Evolutionary conservation across 2,113 vertebrate genomes (phyloP).

Genomic region (Misgurnus mizolepis): DNA sequence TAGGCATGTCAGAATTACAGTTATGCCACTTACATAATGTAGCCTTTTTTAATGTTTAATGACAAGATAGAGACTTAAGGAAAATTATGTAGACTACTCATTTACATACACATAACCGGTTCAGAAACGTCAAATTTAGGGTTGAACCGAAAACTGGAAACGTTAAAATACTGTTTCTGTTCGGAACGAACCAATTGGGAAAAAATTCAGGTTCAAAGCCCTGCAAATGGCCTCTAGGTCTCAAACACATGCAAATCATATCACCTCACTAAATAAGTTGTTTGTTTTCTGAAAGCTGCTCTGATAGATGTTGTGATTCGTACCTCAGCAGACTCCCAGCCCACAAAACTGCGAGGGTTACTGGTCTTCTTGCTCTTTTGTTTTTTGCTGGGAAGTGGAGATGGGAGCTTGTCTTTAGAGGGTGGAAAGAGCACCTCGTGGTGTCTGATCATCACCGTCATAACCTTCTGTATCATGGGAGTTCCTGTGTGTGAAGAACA

Average conservation of each 20-base stretch:
- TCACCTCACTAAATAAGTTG: not conserved
- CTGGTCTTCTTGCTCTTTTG: constrained; percentile 75
- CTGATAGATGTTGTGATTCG: not conserved
- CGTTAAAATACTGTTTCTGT: no score
- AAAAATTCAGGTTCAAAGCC: no score
- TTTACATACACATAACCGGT: no score
- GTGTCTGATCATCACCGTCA: constrained; percentile 93
- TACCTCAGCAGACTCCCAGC: constrained; percentile 88
- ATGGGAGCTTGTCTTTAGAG: constrained; percentile 75
- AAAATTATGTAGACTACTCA: no score
- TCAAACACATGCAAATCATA: not conserved
- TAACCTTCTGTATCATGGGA: constrained; percentile 91
- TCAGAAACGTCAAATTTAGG: no score
- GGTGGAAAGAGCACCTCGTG: constrained; percentile 86
- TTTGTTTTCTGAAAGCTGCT: not conserved
- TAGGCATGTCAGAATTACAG: no score
- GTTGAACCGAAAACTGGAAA: no score
- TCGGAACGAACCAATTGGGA: no score
- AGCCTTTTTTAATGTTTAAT: no score
- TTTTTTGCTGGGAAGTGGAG: constrained; percentile 68
- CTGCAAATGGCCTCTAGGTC: no score
- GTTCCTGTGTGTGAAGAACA: constrained; percentile 75
- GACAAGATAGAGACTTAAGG: no score
- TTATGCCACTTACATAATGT: no score
- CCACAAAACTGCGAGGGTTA: constrained; percentile 84